Base-by-base conservation (phyloP, 2,888 invertebrate species). In the Tipula unca region DNA sequence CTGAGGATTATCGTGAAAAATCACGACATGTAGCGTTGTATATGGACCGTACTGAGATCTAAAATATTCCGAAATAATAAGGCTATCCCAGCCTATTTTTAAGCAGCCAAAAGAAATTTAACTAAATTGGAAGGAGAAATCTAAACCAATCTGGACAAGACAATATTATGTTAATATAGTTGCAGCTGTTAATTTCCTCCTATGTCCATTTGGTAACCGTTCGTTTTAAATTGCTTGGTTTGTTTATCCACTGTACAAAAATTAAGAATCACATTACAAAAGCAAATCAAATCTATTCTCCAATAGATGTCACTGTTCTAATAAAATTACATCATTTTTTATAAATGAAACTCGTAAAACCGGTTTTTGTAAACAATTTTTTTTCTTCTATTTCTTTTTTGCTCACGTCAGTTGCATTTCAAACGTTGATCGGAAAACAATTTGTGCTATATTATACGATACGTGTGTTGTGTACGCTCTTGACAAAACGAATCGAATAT, bases 331-430 rank as follows among this genome's bases (percentile, higher is more conserved):
- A 29, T 82, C 82, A 82, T 17, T 35, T n/a, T n/a, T 10, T 2
- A 69, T 1, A 69, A 20, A 83, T n/a, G 32, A 83, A 29, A 83
- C 35, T 83, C 32, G 32, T 32, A 83, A n/a, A 83, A 83, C 83
- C 83, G 35, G 83, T 83, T 83, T 82, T 83, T 35, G 25, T 69
- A 25, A n/a, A 83, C 17, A 32, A 83, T 25, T n/a, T 83, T 82
- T 82, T 35, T 83, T 32, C 83, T 32, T 32, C 83, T 83, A 29
- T 29, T 32, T 83, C 32, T 32, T 35, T 83, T 83, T 4, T 83
- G 35, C 83, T 83, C 29, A 83, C 83, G 29, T 83, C 83, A 83
- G 83, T 83, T 83, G 83, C 83, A 83, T 83, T 83, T 83, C 29
- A 83, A 32, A 32, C 83, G 83, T 83, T 83, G 83, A 29, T 10